Evolutionary conservation across 2,113 vertebrate species (phyloP).

Genomic region (Tachuris rubrigastra): DNA sequence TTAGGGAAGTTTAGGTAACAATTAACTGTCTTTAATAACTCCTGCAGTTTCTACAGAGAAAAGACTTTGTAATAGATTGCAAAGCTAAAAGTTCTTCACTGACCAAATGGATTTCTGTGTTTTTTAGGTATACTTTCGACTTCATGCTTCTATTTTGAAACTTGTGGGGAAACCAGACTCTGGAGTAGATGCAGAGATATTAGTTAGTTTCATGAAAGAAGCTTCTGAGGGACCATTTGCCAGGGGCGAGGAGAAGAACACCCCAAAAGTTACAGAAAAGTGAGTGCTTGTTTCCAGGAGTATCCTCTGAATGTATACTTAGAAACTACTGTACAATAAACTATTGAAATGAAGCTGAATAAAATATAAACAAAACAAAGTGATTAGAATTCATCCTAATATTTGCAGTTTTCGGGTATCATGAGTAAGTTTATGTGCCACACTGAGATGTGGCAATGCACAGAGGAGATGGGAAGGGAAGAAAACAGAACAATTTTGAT

Average conservation of each 20-base stretch:
- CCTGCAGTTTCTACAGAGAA: background rate
- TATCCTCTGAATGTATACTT: background rate
- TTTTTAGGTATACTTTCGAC: slow-evolving; percentile 89
- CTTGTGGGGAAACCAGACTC: slow-evolving; percentile 81
- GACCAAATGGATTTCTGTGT: background rate
- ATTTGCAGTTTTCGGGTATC: background rate
- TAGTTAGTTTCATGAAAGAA: slow-evolving; percentile 89
- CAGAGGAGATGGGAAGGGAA: background rate
- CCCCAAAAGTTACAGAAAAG: slow-evolving; percentile 92
- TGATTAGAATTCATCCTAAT: background rate
- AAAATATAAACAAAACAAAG: background rate
- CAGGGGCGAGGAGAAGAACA: slow-evolving; percentile 93
- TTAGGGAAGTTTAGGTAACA: background rate
- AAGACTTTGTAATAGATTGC: background rate
- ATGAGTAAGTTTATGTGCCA: background rate
- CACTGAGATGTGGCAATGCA: no score
- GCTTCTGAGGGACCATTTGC: slow-evolving; percentile 93
- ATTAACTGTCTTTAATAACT: background rate
- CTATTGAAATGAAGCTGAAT: background rate
- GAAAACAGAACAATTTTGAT: background rate
- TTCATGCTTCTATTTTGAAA: slow-evolving; percentile 93
- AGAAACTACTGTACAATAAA: background rate
- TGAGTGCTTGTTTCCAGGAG: slow-evolving; percentile 67
- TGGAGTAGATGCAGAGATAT: slow-evolving; percentile 82
- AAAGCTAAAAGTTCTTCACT: background rate